A percentile compares a stretch with the other conserved stretches of the same genome.
Conservation (phyloP, 2,797 vertebrate genomes). For the Anableps anableps region DNA sequence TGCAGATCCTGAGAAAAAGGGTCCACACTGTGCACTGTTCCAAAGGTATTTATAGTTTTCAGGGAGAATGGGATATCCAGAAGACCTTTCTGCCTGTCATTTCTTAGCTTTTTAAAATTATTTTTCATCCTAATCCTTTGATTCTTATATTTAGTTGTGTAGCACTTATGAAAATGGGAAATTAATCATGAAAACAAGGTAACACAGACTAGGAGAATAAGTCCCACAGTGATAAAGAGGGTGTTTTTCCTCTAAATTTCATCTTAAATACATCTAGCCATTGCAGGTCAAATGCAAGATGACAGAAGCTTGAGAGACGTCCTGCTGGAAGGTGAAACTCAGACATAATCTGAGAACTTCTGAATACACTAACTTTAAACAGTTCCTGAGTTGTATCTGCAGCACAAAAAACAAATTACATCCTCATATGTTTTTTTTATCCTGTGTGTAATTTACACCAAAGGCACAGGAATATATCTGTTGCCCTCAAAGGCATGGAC, state of each 20-base stretch:
- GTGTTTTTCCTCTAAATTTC: slow-evolving; percentile 32
- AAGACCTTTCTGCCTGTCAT: slow-evolving; percentile 43
- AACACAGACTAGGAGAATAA: background rate
- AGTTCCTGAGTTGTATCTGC: too few species aligned
- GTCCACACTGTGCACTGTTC: slow-evolving; percentile 67
- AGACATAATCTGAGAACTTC: too few species aligned
- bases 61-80: slow-evolving; percentile 72
- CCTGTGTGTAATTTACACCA: too few species aligned
- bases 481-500: too few species aligned
- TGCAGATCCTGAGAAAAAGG: slow-evolving; percentile 28
- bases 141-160: slow-evolving; percentile 77
- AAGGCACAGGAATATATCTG: too few species aligned
- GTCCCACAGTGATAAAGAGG: too few species aligned
- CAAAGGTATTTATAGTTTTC: slow-evolving; percentile 85
- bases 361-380: too few species aligned
- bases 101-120: slow-evolving; percentile 36
- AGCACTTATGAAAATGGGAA: slow-evolving; percentile 32
- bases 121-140: slow-evolving; percentile 57
- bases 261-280: slow-evolving; percentile 27
- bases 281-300: background rate
- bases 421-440: too few species aligned
- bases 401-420: too few species aligned
- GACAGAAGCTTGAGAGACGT: background rate
- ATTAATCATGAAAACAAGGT: slow-evolving; percentile 53
- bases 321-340: too few species aligned